Conservation (phyloP, 2,888 invertebrate species). For the Abscondita cerata region DNA sequence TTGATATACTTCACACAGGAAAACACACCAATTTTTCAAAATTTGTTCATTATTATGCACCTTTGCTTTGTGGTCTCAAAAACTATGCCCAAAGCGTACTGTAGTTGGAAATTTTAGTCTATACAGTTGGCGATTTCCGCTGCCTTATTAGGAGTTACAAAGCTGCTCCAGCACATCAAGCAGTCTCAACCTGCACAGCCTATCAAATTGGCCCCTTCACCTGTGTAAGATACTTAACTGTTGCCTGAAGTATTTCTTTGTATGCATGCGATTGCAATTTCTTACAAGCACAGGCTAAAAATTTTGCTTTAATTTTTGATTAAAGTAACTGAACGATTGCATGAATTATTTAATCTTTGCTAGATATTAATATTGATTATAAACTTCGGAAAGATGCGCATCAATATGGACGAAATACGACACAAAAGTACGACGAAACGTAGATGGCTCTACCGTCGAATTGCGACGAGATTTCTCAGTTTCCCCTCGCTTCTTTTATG, state of each 20-base stretch:
- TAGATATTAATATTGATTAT: no score
- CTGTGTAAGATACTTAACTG: constrained; percentile 65
- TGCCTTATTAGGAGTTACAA: constrained; percentile 95
- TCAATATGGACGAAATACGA: no score
- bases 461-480: no score
- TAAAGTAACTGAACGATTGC: no score
- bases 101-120: constrained; percentile 70
- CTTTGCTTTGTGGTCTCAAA: constrained; percentile 24
- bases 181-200: constrained; percentile 80
- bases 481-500: no score
- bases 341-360: no score
- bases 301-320: no score
- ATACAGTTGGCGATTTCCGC: constrained; percentile 96
- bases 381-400: no score
- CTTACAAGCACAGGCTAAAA: background rate
- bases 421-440: no score
- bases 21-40: background rate
- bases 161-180: constrained; percentile 76
- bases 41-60: constrained; percentile 6
- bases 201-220: constrained; percentile 77
- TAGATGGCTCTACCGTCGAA: no score
- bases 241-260: constrained; percentile 22
- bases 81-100: constrained; percentile 39
- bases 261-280: background rate
- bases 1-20: background rate